These are phyloP conservation scores for Solenopsis invicta DNA, from an alignment of 1,140 invertebrate genomes.

Conservation along the genomic window DNA sequence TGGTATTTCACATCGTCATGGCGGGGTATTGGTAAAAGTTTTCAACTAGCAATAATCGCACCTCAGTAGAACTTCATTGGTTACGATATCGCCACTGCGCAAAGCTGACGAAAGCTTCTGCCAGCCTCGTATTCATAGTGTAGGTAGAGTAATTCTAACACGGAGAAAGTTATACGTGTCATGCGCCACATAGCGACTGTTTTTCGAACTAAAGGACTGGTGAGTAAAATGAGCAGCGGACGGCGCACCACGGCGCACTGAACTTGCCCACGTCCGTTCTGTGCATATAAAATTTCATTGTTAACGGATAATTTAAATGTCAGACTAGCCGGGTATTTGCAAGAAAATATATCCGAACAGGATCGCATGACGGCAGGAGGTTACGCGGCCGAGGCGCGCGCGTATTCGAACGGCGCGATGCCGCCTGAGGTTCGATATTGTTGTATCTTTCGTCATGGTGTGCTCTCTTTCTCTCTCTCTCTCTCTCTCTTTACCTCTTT, in stretches of 20 bases:
- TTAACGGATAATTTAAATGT: slow-evolving; percentile 56
- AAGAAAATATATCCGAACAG: slow-evolving; percentile 61
- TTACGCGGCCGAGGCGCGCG: not conserved
- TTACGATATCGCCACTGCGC: slow-evolving; percentile 94
- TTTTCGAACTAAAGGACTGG: slow-evolving; percentile 15
- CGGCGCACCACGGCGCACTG: not conserved
- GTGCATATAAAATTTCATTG: slow-evolving; percentile 36
- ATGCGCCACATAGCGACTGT: slow-evolving; percentile 60
- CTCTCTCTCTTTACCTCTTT: not conserved
- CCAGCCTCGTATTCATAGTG: slow-evolving; percentile 55
- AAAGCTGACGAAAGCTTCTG: slow-evolving; percentile 86
- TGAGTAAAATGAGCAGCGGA: not conserved
- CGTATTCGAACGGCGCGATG: not conserved
- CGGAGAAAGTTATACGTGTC: slow-evolving; percentile 53
- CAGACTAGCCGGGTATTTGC: slow-evolving; percentile 35
- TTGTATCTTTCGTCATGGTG: not conserved
- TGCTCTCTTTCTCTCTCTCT: not conserved
- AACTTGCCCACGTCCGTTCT: not conserved
- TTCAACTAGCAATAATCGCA: slow-evolving; percentile 97
- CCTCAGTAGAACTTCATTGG: slow-evolving; percentile 95
- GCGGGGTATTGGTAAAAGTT: slow-evolving; percentile 98
- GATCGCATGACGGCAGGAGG: slow-evolving; percentile 15
- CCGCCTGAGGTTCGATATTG: not conserved
- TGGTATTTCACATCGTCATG: slow-evolving; percentile 96
- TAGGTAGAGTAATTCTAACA: not conserved